A percentile compares a stretch with the other conserved stretches of the same genome.
Evolutionary conservation across 2,797 vertebrate species (phyloP).

Genomic region (Nannoperca obscura): DNA sequence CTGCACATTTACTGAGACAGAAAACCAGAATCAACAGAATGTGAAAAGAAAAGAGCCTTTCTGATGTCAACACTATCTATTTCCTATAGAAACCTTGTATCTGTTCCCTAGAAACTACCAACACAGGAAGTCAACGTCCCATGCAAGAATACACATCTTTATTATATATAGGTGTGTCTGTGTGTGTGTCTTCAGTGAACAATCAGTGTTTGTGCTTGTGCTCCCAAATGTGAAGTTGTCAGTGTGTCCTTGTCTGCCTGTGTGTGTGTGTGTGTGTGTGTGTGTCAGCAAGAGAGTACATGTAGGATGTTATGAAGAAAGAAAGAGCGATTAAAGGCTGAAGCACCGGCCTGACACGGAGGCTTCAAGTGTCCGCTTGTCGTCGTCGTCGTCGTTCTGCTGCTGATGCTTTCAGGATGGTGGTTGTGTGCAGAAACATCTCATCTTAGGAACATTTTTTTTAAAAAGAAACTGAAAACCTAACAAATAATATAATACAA

Average conservation of each 20-base stretch:
- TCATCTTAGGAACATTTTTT: neutral
- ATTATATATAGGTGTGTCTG: neutral
- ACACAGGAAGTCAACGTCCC: slow-evolving; percentile 24
- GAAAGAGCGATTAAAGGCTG: slow-evolving; percentile 7
- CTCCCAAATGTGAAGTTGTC: slow-evolving; percentile 39
- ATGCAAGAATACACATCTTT: slow-evolving; percentile 23
- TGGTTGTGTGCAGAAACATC: neutral
- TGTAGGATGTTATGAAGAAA: slow-evolving; percentile 17
- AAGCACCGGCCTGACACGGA: neutral
- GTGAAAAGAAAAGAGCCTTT: neutral
- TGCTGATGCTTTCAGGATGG: neutral
- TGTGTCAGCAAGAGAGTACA: neutral
- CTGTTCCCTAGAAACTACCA: slow-evolving; percentile 16
- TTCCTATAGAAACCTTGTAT: slow-evolving; percentile 18
- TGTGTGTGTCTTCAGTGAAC: slow-evolving; percentile 30
- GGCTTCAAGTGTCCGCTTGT: slow-evolving; percentile 11
- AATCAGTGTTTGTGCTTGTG: slow-evolving; percentile 30
- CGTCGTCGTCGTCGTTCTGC: slow-evolving; percentile 15
- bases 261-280: slow-evolving; percentile 14
- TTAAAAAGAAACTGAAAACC: neutral
- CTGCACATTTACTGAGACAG: too few species aligned
- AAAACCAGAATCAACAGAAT: too few species aligned
- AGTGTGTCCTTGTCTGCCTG: slow-evolving; percentile 14
- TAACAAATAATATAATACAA: too few species aligned
- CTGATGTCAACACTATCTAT: slow-evolving; percentile 1